These are phyloP conservation scores for Amyelois transitella DNA, from an alignment of 1,140 invertebrate genomes.

Conservation along the genomic window DNA sequence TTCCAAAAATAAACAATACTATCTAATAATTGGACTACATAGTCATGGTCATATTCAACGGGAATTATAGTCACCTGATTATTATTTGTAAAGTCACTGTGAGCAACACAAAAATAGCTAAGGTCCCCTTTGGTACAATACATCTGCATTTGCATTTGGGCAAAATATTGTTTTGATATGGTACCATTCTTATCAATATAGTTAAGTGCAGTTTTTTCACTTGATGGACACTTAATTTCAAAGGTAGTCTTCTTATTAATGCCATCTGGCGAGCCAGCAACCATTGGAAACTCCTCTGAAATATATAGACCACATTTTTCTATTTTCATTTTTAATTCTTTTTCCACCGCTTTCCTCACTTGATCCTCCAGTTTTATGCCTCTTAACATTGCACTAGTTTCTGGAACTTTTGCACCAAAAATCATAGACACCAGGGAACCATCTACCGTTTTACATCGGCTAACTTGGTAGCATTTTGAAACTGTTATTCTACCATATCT, in stretches of 20 bases:
- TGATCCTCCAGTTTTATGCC: constrained; percentile 33
- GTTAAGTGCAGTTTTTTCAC: constrained; percentile 18
- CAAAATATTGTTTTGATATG: constrained; percentile 22
- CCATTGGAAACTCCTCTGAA: constrained; percentile 10
- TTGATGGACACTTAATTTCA: constrained; percentile 23
- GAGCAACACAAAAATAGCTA: constrained; percentile 16
- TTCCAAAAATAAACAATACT: constrained; percentile 14
- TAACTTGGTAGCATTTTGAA: constrained; percentile 26
- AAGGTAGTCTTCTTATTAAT: constrained; percentile 26
- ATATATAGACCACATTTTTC: constrained; percentile 15
- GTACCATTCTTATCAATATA: constrained; percentile 25
- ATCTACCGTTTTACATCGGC: constrained; percentile 32
- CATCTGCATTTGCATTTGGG: constrained; percentile 22
- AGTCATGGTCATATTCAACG: constrained; percentile 5
- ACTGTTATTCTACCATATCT: constrained; percentile 31
- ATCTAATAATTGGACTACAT: constrained; percentile 3
- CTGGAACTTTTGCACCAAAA: constrained; percentile 32
- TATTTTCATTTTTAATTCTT: constrained; percentile 17
- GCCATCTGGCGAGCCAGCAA: constrained; percentile 44
- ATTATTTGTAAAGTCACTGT: constrained; percentile 7
- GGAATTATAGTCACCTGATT: constrained; percentile 10
- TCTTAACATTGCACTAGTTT: constrained; percentile 36
- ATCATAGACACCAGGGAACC: constrained; percentile 30
- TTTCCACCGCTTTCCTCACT: constrained; percentile 18
- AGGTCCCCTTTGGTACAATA: constrained; percentile 17